Base-by-base conservation (phyloP, 2,113 vertebrate species). In the Thamnophis sirtalis region DNA sequence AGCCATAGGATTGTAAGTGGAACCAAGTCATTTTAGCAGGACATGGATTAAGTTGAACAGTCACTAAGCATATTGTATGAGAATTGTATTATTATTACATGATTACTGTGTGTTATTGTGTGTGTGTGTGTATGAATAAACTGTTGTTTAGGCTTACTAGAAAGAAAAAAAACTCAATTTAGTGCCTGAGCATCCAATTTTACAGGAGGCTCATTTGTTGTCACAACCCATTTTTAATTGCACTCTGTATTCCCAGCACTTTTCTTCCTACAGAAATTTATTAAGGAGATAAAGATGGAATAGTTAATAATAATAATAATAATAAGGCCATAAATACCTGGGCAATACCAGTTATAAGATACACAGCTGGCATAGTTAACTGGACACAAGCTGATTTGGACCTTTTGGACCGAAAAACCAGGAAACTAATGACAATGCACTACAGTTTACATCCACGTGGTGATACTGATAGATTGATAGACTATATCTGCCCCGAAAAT, bases 1-100 rank as follows among this genome's bases (percentile, higher is more conserved):
- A 95, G 94, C 93, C 93, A 93, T 94, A 96, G 33, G 91, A 95
- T 93, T 95, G 93, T 68, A 94, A 85, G 73, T 93, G 94, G 91
- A 63, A 94, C 94, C 89, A 92, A 97, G 92, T 90, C 93, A 92
- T 90, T 93, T 94, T 63, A 22, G 63, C 11, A 54, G 89, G 94
- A 92, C 90, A 95, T 58, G 92, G 95, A 96, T 94, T 91, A 28
- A 68, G 43, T 7, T 1, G 6, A 86, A 73, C 7, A n/a, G 24
- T 50, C 51, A 0, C 17, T 86, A 68, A 84, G 86, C 68, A 84
- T 38, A n/a, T 4, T 80, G 51, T 17, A 43, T 49, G 91, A 48
- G 15, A 48, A 22, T 17, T 92, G 38, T 19, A 56, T 3, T 56
- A 49, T 73, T 87, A 53, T 24, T 86, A n/a, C n/a, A 68, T 84